These are phyloP conservation scores for Drosophila nebulosa DNA, from an alignment of 1,140 invertebrate genomes.

Conservation along the genomic window DNA sequence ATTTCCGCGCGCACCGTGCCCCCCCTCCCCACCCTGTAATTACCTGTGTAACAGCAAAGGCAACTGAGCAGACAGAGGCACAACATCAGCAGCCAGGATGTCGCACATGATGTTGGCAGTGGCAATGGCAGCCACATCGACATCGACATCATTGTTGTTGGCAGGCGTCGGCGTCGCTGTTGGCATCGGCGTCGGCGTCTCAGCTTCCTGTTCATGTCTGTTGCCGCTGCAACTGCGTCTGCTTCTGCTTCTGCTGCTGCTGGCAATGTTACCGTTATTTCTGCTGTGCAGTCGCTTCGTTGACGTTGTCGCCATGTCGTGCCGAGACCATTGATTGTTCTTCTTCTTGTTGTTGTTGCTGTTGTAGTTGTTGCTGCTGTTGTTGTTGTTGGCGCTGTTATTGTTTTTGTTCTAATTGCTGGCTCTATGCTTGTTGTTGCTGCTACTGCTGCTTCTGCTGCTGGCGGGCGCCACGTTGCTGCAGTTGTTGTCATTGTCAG, in stretches of 20 bases:
- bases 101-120: conserved; percentile 28
- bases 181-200: conserved; percentile 2
- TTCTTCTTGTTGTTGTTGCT: conserved; percentile 7
- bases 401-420: conserved; percentile 8
- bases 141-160: conserved; percentile 41
- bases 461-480: conserved; percentile 47
- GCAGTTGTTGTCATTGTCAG: conserved; percentile 74
- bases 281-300: conserved; percentile 13
- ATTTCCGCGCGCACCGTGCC: not conserved
- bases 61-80: conserved; percentile 62
- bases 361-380: not conserved
- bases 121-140: conserved; percentile 31
- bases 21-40: conserved; percentile 26
- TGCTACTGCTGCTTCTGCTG: conserved; percentile 13
- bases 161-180: conserved; percentile 28
- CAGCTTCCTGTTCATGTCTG: conserved; percentile 9
- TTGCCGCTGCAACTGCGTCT: conserved; percentile 11
- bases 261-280: conserved; percentile 1
- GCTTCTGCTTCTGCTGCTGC: conserved; percentile 16
- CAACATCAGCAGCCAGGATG: conserved; percentile 50
- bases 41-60: conserved; percentile 67
- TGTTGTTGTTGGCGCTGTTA: conserved; percentile 9
- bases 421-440: not conserved
- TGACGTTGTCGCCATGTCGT: conserved; percentile 47
- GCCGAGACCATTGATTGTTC: conserved; percentile 43